Evolutionary conservation across 2,113 vertebrate genomes (phyloP), one percentile per base, ranked within the genome.

Genomic region (Cyanistes caeruleus): DNA sequence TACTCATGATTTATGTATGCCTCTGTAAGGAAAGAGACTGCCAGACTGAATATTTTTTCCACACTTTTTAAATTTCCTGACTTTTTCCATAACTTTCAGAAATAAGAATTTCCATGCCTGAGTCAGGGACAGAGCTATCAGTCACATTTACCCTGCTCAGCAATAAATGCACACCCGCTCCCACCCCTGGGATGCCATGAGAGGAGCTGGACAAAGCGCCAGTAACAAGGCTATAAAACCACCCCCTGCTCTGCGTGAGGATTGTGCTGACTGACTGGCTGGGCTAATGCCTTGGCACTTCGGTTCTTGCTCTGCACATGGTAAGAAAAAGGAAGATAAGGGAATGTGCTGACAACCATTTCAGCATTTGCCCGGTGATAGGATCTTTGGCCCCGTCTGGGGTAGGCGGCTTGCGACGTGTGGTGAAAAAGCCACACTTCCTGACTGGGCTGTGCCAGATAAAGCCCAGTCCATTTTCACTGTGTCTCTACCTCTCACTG

Each of bases 191-290:
- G 13, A 53, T 11, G 20, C 35, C 43, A 87, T 0, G 1, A 63
- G 25, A 87, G 30, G 76, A 52, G 16, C 62, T 84, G 7, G 23
- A 64, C 33, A 77, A 55, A 64, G 48, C 7, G 13, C 35, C 49
- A 52, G 68, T 10, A 90, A 73, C 39, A 31, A 31, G 16, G 60
- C 27, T 33, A 51, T 37, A 55, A 84, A 91, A 65, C 25, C 48
- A 93, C 8, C 15, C 41, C 24, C 41, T 1, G 2, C 37, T 3
- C 1, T 30, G 41, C 0, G 0, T 0, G 2, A 72, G 63, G 68
- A 46, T 9, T 73, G 22, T 27, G 48, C 37, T 67, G 43, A 48
- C 27, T 63, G 79, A 23, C 65, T n/a, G 72, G 43, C 65, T n/a
- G 72, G 43, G 21, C 19, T 76, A 46, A 69, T 2, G 13, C 25